Base-by-base conservation (phyloP, 1,140 invertebrate species). In the Goniozus legneri region DNA sequence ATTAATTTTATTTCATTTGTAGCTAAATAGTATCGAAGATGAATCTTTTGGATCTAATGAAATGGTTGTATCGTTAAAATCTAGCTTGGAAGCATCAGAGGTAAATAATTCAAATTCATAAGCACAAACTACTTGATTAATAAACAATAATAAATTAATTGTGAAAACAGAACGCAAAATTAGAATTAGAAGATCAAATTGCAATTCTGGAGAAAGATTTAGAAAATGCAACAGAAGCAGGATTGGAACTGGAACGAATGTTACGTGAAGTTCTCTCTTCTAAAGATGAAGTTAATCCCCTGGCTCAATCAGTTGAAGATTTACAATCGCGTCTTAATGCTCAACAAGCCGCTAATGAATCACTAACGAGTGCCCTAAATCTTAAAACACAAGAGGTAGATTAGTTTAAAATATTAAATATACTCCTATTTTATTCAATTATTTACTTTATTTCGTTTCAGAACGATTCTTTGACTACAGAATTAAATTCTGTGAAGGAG, bases 11-110 rank as follows among this genome's bases (percentile, higher is more conserved):
- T n/a, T 52, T 44, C 34, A 24, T 20, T 58, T 66, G 46, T 21
- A 76, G 72, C 62, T 75, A 48, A 64, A 54, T 45, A 68, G 62
- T 32, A 84, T 84, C 48, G 82, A 87, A 73, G 80, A 84, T 58
- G 84, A 79, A 64, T 84, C 84, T 3, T 84, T 84, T 69, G 84
- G 83, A 4, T 83, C 83, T 56, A 84, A 86, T 54, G 85, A 87
- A 63, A 83, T 86, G 80, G 82, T 76, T 21, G 42, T 47, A 18
- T 69, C 69, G 19, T 54, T 77, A 40, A 75, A 69, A 54, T n/a
- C 49, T 13, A 69, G 76, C 27, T 54, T 77, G 31, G 62, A 65
- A 64, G 41, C 35, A 14, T 58, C 57, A 30, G 63, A 75, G 54
- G 74, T 75, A 58, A 52, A 24, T 27, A 27, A 27, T 27, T 7